Evolutionary conservation across 2,888 invertebrate species (phyloP).

Genomic region (Trichacis sp.): DNA sequence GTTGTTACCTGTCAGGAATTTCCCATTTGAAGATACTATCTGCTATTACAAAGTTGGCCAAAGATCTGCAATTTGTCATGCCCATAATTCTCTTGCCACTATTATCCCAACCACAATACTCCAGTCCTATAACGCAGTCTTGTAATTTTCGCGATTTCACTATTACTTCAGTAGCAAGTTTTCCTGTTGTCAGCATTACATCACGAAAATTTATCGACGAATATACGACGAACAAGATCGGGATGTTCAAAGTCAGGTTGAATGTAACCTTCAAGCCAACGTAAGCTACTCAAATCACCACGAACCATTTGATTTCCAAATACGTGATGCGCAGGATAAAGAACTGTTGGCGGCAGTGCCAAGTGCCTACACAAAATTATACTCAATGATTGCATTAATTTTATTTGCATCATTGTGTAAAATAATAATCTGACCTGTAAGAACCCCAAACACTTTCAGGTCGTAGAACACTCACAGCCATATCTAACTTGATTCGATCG

Average conservation of each 20-base stretch:
- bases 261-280: constrained; percentile 82
- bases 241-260: constrained; percentile 47
- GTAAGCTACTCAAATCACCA: constrained; percentile 88
- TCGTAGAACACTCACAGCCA: constrained; percentile 80
- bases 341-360: constrained; percentile 72
- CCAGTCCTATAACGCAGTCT: constrained; percentile 78
- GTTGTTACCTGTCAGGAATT: constrained; percentile 69
- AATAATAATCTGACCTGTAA: constrained; percentile 68
- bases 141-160: constrained; percentile 76
- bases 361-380: constrained; percentile 75
- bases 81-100: constrained; percentile 70
- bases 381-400: not conserved
- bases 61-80: constrained; percentile 60
- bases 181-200: constrained; percentile 93
- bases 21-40: constrained; percentile 71
- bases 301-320: constrained; percentile 82
- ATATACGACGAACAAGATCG: constrained; percentile 75
- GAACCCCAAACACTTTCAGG: constrained; percentile 78
- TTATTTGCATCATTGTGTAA: not conserved
- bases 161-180: constrained; percentile 85
- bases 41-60: constrained; percentile 71
- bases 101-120: constrained; percentile 74
- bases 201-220: constrained; percentile 93
- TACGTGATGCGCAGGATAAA: constrained; percentile 75
- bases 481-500: constrained; percentile 77